A percentile compares a stretch with the other conserved stretches of the same genome.
phyloP scores from a whole-genome alignment of 2,888 invertebrate species.

The Brenthis ino region DNA sequence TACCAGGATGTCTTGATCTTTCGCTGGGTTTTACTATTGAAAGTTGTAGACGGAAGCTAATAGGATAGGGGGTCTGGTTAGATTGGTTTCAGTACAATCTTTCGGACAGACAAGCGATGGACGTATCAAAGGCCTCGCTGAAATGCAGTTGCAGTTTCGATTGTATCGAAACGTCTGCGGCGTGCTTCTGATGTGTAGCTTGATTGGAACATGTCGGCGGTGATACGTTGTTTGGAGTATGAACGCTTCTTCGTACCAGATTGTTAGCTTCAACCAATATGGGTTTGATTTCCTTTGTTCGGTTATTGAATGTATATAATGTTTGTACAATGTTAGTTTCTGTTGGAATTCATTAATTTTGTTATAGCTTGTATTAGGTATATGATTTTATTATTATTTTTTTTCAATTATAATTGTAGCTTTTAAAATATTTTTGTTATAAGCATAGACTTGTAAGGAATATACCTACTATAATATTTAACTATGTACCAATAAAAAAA shows the following conservation, averaged over 20 bases:
- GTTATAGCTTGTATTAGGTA: too few relatives aligned
- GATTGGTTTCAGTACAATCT: conserved; percentile 68
- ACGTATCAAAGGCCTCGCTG: conserved; percentile 79
- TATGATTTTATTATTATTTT: too few relatives aligned
- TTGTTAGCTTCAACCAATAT: conserved; percentile 30
- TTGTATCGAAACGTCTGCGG: conserved; percentile 79
- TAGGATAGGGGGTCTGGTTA: conserved; percentile 52
- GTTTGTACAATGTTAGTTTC: conserved; percentile 26
- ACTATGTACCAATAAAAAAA: too few relatives aligned
- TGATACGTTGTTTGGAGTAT: conserved; percentile 66
- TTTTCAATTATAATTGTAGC: too few relatives aligned
- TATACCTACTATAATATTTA: too few relatives aligned
- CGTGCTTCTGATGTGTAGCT: conserved; percentile 68
- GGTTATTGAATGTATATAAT: conserved; percentile 21
- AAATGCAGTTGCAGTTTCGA: conserved; percentile 79
- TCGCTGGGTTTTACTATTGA: conserved; percentile 41
- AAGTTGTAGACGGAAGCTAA: conserved; percentile 40
- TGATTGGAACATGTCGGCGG: conserved; percentile 76
- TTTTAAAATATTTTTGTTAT: too few relatives aligned
- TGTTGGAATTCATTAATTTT: background rate
- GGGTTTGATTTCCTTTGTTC: conserved; percentile 28
- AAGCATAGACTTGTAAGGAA: too few relatives aligned
- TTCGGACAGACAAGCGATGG: conserved; percentile 80
- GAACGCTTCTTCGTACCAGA: conserved; percentile 43
- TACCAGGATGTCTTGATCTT: conserved; percentile 53